phyloP scores from a whole-genome alignment of 2,113 vertebrate genomes.

The Suricata suricatta region DNA sequence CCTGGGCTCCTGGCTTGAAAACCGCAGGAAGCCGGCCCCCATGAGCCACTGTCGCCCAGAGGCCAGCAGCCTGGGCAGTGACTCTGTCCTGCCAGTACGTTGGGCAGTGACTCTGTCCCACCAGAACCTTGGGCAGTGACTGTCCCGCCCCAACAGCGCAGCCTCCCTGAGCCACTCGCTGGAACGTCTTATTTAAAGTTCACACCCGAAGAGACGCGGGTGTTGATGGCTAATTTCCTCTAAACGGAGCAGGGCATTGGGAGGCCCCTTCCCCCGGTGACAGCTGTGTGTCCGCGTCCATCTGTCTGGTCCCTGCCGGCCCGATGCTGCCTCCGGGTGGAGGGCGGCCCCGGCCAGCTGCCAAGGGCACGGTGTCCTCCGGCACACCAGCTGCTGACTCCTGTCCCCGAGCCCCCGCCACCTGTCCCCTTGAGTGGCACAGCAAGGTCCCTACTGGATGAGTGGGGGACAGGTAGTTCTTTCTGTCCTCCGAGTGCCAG shows the following conservation, averaged over 20 bases:
- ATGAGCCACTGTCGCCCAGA: conserved; percentile 1
- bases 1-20: not conserved
- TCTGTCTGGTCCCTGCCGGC: not conserved
- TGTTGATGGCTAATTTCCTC: conserved; percentile 14
- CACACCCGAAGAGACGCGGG: not conserved
- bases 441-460: not conserved
- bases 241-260: not conserved
- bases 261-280: not conserved
- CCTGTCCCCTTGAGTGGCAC: not conserved
- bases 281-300: not conserved
- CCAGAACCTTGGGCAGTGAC: conserved; percentile 26
- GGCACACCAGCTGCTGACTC: not conserved
- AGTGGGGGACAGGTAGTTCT: not conserved
- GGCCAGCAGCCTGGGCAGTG: conserved; percentile 27
- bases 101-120: not conserved
- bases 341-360: rapidly evolving
- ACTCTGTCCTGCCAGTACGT: conserved; percentile 13
- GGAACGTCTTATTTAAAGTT: conserved; percentile 72
- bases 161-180: not conserved
- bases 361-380: not conserved
- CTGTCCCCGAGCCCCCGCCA: rapidly evolving
- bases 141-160: not conserved
- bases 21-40: not conserved
- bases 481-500: not conserved
- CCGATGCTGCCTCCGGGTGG: not conserved